Conservation (phyloP, 2,797 vertebrate genomes). For the Ceryle rudis region DNA sequence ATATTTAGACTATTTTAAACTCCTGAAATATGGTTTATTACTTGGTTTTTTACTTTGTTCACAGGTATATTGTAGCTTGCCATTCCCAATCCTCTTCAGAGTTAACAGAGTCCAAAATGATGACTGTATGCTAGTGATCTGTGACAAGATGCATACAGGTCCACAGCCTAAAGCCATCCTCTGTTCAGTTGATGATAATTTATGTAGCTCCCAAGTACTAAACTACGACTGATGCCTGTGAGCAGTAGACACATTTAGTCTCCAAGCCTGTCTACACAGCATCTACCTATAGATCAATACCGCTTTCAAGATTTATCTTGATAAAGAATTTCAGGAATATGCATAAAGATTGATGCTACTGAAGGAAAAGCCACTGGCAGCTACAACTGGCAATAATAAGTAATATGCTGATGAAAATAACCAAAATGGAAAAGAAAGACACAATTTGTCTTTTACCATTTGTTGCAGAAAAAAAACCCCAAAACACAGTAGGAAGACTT, state of each 20-base stretch:
- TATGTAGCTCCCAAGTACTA: not conserved
- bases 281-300: not conserved
- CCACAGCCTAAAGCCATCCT: not conserved
- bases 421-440: not conserved
- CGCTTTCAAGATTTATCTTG: not conserved
- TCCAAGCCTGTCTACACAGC: not conserved
- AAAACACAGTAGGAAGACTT: not conserved
- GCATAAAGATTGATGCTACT: not conserved
- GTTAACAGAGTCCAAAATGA: not conserved
- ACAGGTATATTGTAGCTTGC: not conserved
- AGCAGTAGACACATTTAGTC: not conserved
- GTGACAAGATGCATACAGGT: not conserved
- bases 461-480: not conserved
- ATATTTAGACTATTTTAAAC: not conserved
- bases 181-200: not conserved
- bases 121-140: not conserved
- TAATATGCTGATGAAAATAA: not conserved
- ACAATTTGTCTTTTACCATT: not conserved
- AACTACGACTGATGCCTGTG: not conserved
- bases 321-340: conserved; percentile 6
- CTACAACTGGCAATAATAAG: not conserved
- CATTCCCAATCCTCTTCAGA: not conserved
- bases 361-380: conserved; percentile 15
- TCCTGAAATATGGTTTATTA: not conserved
- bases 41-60: not conserved